A percentile compares a stretch with the other conserved stretches of the same genome.
Conservation (phyloP, 2,888 invertebrate genomes). For the Lamellibrachia satsuma region DNA sequence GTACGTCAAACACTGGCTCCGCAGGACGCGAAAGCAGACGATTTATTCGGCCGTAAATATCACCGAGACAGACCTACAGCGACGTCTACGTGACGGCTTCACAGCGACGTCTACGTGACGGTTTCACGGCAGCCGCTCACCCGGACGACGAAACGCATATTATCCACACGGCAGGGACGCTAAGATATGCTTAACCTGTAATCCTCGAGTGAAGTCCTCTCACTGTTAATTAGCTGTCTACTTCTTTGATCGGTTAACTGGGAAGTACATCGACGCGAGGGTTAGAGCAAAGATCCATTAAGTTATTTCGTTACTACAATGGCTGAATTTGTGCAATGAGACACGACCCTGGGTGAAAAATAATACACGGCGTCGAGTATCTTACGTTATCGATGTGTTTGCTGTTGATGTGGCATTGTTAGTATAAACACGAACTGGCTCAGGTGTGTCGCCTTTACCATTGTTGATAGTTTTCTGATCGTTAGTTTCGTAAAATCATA, state of each 20-base stretch:
- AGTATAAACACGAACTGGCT: not conserved
- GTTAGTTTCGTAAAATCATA: too few relatives aligned
- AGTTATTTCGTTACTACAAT: not conserved
- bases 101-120: not conserved
- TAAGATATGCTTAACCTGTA: not conserved
- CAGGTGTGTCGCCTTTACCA: too few relatives aligned
- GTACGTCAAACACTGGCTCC: not conserved
- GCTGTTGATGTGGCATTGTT: not conserved
- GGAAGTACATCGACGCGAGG: not conserved
- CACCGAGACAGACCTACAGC: not conserved
- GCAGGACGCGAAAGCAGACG: not conserved
- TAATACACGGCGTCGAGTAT: not conserved
- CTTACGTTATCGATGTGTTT: not conserved
- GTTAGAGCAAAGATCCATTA: not conserved
- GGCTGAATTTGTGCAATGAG: not conserved
- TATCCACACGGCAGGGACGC: not conserved
- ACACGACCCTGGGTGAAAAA: not conserved
- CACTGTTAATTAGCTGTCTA: not conserved
- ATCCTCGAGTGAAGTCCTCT: not conserved
- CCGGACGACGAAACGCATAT: not conserved
- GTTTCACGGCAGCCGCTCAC: not conserved
- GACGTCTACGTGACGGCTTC: not conserved
- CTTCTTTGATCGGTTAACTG: not conserved
- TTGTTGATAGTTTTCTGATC: too few relatives aligned
- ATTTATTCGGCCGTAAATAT: not conserved